Base-by-base conservation (phyloP, 2,888 invertebrate species). In the Imbricaverruca yamaguchii region DNA sequence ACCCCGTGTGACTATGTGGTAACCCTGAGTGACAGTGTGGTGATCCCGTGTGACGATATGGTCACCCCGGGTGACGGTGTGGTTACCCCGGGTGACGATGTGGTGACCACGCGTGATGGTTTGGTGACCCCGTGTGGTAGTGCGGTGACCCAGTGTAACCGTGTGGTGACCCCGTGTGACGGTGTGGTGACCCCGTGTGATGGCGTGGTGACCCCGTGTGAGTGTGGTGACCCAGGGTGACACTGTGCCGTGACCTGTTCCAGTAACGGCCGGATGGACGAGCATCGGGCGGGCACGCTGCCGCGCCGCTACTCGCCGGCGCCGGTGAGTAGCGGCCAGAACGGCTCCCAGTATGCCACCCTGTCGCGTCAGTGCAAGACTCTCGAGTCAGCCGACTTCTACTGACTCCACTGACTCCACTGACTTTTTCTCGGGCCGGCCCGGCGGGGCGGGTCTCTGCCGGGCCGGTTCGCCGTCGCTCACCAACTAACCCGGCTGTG, bases 301-400 rank as follows among this genome's bases (percentile, higher is more conserved):
- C 74, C 74, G 74, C 74, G 74, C 53, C 74, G 74, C 74, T 74
- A 74, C 74, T 74, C 74, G 53, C 74, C 83, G 81, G 85, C 90
- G 87, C 84, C 89, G 87, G 74, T 74, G 74, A 74, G 74, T 74
- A 74, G 53, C 8, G 91, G 91, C 87, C 91, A 91, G 86, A 92
- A 93, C 90, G 92, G 92, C 87, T 90, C 90, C 86, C 95, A 95
- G 92, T 95, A 95, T 92, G 94, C 95, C 89, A 95, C 95, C 89
- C 91, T 95, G 90, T 95, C 94, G 92, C 95, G 95, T 90, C 94
- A 95, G 91, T 96, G 95, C 92, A 95, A 95, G 91, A 95, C 95
- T 86, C 91, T 95, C 85, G 95, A 95, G 90, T 93, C 94, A 87
- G 94, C 92, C 87, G 95, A 95, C 90, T 95, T 95, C 91, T 96